These are phyloP conservation scores for Agrotis ipsilon DNA, from an alignment of 2,888 invertebrate species.

Conservation along the genomic window DNA sequence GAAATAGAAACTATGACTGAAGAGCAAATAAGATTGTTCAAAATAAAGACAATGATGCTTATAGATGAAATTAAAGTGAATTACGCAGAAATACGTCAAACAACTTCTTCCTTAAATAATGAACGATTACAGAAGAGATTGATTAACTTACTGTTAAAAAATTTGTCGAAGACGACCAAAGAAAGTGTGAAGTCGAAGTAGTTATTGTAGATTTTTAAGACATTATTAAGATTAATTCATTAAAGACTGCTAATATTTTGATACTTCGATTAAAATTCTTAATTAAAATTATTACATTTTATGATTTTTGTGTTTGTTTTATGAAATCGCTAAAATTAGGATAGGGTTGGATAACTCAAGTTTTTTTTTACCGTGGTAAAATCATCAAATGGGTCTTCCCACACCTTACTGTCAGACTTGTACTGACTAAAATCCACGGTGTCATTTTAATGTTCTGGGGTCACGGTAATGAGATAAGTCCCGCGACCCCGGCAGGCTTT, in stretches of 20 bases:
- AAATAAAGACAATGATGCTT: slow-evolving; percentile 71
- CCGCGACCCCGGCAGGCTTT: too few species aligned
- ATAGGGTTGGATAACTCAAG: too few species aligned
- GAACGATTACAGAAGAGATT: slow-evolving; percentile 67
- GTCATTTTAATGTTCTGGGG: too few species aligned
- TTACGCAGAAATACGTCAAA: slow-evolving; percentile 44
- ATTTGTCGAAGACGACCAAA: slow-evolving; percentile 43
- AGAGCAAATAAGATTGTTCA: slow-evolving; percentile 70
- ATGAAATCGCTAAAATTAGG: too few species aligned
- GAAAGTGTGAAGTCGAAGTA: slow-evolving; percentile 11
- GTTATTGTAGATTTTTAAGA: slow-evolving; percentile 2
- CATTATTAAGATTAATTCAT: slow-evolving; percentile 7
- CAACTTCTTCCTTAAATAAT: slow-evolving; percentile 27
- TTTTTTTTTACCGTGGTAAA: too few species aligned
- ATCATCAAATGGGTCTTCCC: too few species aligned
- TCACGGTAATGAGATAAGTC: too few species aligned
- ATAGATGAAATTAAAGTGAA: slow-evolving; percentile 68
- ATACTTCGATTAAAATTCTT: slow-evolving; percentile 35
- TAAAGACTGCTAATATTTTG: slow-evolving; percentile 47
- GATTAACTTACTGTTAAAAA: slow-evolving; percentile 69
- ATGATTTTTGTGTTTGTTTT: not conserved
- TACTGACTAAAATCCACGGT: too few species aligned
- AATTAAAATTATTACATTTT: slow-evolving; percentile 32
- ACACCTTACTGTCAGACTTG: too few species aligned
- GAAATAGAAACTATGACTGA: slow-evolving; percentile 72